Percentiles rank a stretch among this genome's conserved stretches.
These are phyloP conservation scores for Troides helena DNA, from an alignment of 2,888 invertebrate species.

Conservation along the genomic window DNA sequence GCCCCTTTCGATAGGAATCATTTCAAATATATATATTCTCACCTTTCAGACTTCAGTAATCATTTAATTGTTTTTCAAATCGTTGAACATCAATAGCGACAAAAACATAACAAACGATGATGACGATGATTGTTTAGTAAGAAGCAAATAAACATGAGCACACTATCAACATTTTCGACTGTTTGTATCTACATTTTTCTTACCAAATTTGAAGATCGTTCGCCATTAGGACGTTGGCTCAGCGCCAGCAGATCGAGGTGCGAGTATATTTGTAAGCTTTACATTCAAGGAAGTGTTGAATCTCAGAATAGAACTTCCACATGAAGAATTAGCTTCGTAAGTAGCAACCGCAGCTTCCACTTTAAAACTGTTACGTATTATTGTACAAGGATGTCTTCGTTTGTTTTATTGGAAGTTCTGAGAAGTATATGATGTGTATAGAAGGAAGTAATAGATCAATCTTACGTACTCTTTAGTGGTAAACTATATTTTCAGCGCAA, in stretches of 20 bases:
- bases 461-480: too few relatives aligned
- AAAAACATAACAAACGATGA: too few relatives aligned
- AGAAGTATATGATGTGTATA: background rate
- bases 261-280: conserved; percentile 73
- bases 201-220: conserved; percentile 65
- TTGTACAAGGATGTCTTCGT: background rate
- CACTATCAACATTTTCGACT: background rate
- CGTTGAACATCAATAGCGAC: too few relatives aligned
- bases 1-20: background rate
- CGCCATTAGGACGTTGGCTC: conserved; percentile 74
- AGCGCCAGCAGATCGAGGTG: conserved; percentile 65
- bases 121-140: too few relatives aligned
- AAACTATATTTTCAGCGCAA: too few relatives aligned
- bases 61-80: background rate
- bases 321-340: conserved; percentile 42
- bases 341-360: conserved; percentile 14
- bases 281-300: conserved; percentile 76
- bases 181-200: conserved; percentile 48
- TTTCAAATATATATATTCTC: background rate
- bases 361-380: conserved; percentile 17
- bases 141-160: background rate
- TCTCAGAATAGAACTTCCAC: conserved; percentile 71
- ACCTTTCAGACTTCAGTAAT: background rate
- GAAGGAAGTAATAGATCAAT: too few relatives aligned
- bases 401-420: conserved; percentile 20